These are phyloP conservation scores for Elaeidobius kamerunicus DNA, from an alignment of 2,888 invertebrate genomes.

Conservation along the genomic window DNA sequence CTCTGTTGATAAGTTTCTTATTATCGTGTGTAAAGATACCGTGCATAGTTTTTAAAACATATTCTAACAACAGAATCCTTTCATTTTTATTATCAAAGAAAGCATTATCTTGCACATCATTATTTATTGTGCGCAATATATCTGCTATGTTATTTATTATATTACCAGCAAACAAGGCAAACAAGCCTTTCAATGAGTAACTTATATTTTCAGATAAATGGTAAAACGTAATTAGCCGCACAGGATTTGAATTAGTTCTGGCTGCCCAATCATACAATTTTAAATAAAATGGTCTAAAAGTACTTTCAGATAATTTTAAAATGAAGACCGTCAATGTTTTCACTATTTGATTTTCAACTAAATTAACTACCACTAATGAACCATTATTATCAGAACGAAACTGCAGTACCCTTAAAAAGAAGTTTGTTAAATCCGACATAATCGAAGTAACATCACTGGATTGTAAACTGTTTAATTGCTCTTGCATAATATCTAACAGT, in stretches of 20 bases:
- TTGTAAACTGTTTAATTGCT: conserved; percentile 64
- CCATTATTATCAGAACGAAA: conserved; percentile 58
- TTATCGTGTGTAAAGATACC: conserved; percentile 80
- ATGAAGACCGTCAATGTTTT: conserved; percentile 77
- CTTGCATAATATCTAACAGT: conserved; percentile 73
- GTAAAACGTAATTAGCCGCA: conserved; percentile 78
- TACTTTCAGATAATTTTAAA: conserved; percentile 83
- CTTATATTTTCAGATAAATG: conserved; percentile 76
- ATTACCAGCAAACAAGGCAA: conserved; percentile 85
- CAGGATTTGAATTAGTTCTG: conserved; percentile 58
- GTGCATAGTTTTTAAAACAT: conserved; percentile 71
- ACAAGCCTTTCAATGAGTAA: conserved; percentile 79
- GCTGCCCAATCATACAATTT: conserved; percentile 87
- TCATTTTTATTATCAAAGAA: conserved; percentile 56
- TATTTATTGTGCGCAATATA: conserved; percentile 67
- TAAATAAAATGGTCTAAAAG: conserved; percentile 85
- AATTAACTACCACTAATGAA: conserved; percentile 51
- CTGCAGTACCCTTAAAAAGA: conserved; percentile 72
- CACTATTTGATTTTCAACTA: conserved; percentile 71
- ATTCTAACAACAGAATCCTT: conserved; percentile 62
- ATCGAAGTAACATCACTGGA: conserved; percentile 61
- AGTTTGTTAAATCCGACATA: conserved; percentile 65
- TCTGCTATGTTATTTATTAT: conserved; percentile 78
- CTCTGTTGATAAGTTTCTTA: conserved; percentile 79
- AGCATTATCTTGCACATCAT: conserved; percentile 57